phyloP scores from a whole-genome alignment of 2,113 vertebrate genomes.

The Mellivora capensis region DNA sequence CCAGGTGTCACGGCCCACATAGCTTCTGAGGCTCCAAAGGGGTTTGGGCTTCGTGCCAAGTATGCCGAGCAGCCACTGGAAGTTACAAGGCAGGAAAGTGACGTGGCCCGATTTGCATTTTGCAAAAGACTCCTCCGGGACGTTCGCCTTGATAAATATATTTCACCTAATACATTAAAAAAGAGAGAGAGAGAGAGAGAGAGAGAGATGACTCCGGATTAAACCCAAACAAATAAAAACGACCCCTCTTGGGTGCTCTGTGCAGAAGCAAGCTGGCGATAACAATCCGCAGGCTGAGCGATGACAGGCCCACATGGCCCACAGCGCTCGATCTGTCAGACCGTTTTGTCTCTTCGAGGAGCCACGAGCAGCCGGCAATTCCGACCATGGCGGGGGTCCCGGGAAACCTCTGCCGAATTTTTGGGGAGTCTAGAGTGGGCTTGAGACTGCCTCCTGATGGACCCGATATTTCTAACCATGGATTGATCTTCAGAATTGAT shows the following conservation, averaged over 20 bases:
- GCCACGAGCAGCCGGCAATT: rapidly evolving
- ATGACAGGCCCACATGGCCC: not conserved
- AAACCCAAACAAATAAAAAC: not conserved
- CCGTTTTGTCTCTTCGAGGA: too few species aligned
- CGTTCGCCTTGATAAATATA: not conserved
- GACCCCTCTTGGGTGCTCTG: not conserved
- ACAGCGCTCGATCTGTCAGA: not conserved
- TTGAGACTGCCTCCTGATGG: not conserved
- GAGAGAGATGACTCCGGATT: not conserved
- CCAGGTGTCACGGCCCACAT: rapidly evolving
- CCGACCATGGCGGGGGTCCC: not conserved
- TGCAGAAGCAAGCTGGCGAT: not conserved
- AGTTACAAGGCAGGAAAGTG: not conserved
- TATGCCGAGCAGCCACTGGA: not conserved
- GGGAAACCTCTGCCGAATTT: not conserved
- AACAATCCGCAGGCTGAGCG: not conserved
- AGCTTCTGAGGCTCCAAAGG: not conserved
- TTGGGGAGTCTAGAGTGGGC: not conserved
- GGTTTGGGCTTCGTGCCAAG: not conserved
- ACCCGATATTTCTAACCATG: not conserved
- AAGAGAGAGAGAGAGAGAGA: not conserved
- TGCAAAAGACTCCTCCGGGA: not conserved
- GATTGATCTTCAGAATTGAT: not conserved
- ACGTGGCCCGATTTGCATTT: not conserved
- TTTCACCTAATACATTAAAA: not conserved